Percentiles rank a stretch among this genome's conserved stretches.
phyloP scores from a whole-genome alignment of 2,113 vertebrate species.

The Delphinus delphis region DNA sequence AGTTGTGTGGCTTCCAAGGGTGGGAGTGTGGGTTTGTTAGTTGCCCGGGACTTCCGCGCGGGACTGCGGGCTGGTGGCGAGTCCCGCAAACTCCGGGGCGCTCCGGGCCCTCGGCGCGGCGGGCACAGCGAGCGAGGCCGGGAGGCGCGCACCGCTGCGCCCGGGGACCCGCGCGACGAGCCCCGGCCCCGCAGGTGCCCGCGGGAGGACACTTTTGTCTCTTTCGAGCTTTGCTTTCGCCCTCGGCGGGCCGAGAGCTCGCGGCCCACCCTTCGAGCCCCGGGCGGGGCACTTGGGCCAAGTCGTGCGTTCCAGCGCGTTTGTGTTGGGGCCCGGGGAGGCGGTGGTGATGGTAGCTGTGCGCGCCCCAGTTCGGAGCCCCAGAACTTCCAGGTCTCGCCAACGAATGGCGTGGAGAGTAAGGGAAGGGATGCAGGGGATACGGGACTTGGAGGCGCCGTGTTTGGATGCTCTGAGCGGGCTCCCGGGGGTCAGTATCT shows the following conservation, averaged over 20 bases:
- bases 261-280: background rate
- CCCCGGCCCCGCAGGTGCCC: constrained; percentile 23
- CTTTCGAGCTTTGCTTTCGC: accelerated
- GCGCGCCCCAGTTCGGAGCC: background rate
- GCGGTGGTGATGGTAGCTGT: no score
- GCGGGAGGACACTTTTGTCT: background rate
- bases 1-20: accelerated
- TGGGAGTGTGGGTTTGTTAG: accelerated
- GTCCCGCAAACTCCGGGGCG: background rate
- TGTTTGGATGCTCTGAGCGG: background rate
- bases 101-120: no score
- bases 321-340: background rate
- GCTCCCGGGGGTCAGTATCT: accelerated
- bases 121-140: background rate
- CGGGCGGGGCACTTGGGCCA: background rate
- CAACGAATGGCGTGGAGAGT: accelerated
- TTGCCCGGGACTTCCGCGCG: background rate
- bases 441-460: accelerated
- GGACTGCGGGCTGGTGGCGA: background rate
- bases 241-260: background rate
- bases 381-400: accelerated
- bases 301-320: background rate
- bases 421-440: no score
- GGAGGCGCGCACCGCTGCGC: background rate
- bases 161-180: background rate